A percentile compares a stretch with the other conserved stretches of the same genome.
phyloP scores from a whole-genome alignment of 2,113 vertebrate genomes.

The Puntigrus tetrazona region DNA sequence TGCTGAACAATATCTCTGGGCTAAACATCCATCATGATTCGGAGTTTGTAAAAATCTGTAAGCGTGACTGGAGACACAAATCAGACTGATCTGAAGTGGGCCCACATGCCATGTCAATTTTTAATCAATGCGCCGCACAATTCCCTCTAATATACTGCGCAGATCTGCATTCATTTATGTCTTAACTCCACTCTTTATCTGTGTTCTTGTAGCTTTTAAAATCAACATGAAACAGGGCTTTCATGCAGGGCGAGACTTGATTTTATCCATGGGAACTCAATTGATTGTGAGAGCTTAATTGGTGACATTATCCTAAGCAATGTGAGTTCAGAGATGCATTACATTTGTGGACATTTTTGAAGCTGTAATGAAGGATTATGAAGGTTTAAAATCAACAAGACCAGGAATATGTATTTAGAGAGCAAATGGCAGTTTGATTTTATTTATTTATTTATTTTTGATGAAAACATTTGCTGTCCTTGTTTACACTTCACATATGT shows the following conservation, averaged over 20 bases:
- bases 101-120: not conserved
- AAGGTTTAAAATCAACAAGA: not conserved
- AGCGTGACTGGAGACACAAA: not conserved
- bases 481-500: not conserved
- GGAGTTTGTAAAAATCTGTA: not conserved
- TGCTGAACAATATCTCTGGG: not conserved
- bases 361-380: not conserved
- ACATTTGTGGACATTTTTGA: not conserved
- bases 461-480: not conserved
- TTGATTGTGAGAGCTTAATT: not conserved
- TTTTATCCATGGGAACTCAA: not conserved
- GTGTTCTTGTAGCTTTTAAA: not conserved
- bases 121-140: not conserved
- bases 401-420: not conserved
- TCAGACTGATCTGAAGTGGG: not conserved
- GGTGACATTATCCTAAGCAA: not conserved
- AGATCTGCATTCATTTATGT: not conserved
- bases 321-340: not conserved
- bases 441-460: too few relatives aligned
- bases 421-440: too few relatives aligned
- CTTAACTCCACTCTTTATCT: not conserved
- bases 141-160: not conserved
- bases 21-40: not conserved
- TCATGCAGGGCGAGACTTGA: not conserved
- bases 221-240: too few relatives aligned